Percentiles rank a stretch among this genome's conserved stretches.
Evolutionary conservation across 2,888 invertebrate genomes (phyloP).

Genomic region (Sisyra terminalis): DNA sequence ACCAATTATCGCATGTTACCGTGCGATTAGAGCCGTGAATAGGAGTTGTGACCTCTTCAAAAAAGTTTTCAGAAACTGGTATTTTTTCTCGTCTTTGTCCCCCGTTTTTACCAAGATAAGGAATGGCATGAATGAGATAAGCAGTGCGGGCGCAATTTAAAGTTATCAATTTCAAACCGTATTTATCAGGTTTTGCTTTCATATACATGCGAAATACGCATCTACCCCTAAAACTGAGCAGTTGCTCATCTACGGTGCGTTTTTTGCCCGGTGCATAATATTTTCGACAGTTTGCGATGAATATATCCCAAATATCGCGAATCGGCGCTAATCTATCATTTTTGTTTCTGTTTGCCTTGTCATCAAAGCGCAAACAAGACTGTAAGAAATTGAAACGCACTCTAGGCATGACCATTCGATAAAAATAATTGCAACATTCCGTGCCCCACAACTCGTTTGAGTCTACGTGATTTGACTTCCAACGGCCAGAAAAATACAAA

Average conservation of each 20-base stretch:
- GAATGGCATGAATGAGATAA: slow-evolving; percentile 19
- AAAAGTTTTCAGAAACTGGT: slow-evolving; percentile 12
- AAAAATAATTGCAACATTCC: slow-evolving; percentile 11
- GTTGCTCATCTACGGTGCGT: slow-evolving; percentile 18
- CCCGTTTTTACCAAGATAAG: slow-evolving; percentile 19
- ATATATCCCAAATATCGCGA: slow-evolving; percentile 14
- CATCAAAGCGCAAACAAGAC: slow-evolving; percentile 12
- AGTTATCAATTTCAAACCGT: slow-evolving; percentile 20
- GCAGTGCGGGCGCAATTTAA: slow-evolving; percentile 19
- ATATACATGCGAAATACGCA: slow-evolving; percentile 16
- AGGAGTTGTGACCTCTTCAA: slow-evolving; percentile 14
- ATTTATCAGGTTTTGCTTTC: slow-evolving; percentile 19
- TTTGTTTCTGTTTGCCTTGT: slow-evolving; percentile 9
- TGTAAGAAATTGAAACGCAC: slow-evolving; percentile 12
- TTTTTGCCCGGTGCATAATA: slow-evolving; percentile 12
- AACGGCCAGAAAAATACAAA: not conserved
- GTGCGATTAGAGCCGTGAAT: slow-evolving; percentile 15
- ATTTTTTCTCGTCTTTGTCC: slow-evolving; percentile 12
- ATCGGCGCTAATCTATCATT: slow-evolving; percentile 16
- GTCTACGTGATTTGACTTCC: slow-evolving; percentile 4
- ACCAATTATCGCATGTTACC: no score
- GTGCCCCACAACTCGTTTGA: slow-evolving; percentile 10
- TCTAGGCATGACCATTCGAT: slow-evolving; percentile 12
- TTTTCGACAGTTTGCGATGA: slow-evolving; percentile 13
- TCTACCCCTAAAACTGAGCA: slow-evolving; percentile 15